Percentiles rank a stretch among this genome's conserved stretches.
phyloP scores from a whole-genome alignment of 2,888 invertebrate species.

The Chrysina gloriosa region DNA sequence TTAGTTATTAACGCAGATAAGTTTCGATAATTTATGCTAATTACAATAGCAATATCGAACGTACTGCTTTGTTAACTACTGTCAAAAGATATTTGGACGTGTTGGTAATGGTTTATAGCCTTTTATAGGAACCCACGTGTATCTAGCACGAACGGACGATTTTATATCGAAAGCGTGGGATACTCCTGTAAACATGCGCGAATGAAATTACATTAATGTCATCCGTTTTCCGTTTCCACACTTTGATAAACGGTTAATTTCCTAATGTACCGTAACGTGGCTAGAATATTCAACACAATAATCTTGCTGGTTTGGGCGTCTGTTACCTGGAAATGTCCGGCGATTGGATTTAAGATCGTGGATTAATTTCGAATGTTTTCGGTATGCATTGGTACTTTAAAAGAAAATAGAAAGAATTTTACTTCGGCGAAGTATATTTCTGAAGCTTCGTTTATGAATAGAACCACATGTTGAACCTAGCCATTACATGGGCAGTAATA shows the following conservation, averaged over 20 bases:
- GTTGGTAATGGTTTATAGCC: slow-evolving; percentile 28
- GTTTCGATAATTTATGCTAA: slow-evolving; percentile 39
- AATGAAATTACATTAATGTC: slow-evolving; percentile 36
- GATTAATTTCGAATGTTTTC: no score
- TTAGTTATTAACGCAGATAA: slow-evolving; percentile 13
- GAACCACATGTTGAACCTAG: no score
- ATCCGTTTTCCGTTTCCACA: slow-evolving; percentile 20
- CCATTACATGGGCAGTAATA: no score
- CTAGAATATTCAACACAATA: background rate
- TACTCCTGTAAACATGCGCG: slow-evolving; percentile 7
- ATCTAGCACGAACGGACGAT: background rate
- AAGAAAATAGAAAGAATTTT: no score
- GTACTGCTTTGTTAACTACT: slow-evolving; percentile 37
- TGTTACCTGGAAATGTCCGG: no score
- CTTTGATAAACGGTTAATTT: slow-evolving; percentile 34
- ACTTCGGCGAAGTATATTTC: no score
- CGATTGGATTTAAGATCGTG: no score
- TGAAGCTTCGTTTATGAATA: no score
- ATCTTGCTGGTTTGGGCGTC: no score
- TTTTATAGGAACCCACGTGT: slow-evolving; percentile 28
- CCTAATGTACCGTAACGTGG: slow-evolving; percentile 19
- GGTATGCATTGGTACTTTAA: no score
- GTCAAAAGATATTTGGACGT: slow-evolving; percentile 33
- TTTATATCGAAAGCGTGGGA: slow-evolving; percentile 32
- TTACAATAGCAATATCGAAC: slow-evolving; percentile 24